Base-by-base conservation (phyloP, 2,113 vertebrate species). In the Gnathonemus echidnorhynchus region DNA sequence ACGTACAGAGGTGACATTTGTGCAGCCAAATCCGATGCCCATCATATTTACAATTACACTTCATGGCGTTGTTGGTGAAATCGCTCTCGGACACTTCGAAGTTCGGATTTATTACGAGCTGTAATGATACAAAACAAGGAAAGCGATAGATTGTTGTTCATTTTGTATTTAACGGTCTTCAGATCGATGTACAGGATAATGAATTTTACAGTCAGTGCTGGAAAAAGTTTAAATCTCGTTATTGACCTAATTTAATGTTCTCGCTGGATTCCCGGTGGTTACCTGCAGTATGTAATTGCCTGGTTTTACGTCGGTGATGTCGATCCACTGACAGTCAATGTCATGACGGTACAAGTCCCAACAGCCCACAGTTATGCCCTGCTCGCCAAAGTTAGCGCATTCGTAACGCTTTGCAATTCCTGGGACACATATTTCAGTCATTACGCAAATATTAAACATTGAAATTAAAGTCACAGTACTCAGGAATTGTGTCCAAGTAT, bases 261-360 rank as follows among this genome's bases (percentile, higher is more conserved):
- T 56, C 7, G 2, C 56, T 62, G 56, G 24, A 62, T 24, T 58
- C 3, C 11, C 11, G 56, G 89, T 13, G 21, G 88, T 93, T 90
- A 99, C 98, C 97, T 99, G 98, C 86, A 99, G 93, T 62, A 99
- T 98, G 94, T 99, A 99, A 94, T 98, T 99, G 91, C 98, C 98
- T 0, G 98, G 97, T 90, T 96, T 98, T 90, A 99, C 95, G 0
- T 99, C 98, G 0, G 97, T 98, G 94, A 99, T 98, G 94, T 99
- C 98, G 0, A 99, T 98, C 98, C 98, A 99, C 91, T 99, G 98
- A 91, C 98, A 99, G 95, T 99, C 98, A 0, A 99, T 99, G 93
- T 99, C 98, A 0, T 99, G 98, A 0, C 98, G 95, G 91, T 99
- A 99, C 91, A 98, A 91, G 93, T 99, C 98, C 98, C 97, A 99